Evolutionary conservation across 2,797 vertebrate genomes (phyloP).

Genomic region (Cynodonichthys magdalenae): DNA sequence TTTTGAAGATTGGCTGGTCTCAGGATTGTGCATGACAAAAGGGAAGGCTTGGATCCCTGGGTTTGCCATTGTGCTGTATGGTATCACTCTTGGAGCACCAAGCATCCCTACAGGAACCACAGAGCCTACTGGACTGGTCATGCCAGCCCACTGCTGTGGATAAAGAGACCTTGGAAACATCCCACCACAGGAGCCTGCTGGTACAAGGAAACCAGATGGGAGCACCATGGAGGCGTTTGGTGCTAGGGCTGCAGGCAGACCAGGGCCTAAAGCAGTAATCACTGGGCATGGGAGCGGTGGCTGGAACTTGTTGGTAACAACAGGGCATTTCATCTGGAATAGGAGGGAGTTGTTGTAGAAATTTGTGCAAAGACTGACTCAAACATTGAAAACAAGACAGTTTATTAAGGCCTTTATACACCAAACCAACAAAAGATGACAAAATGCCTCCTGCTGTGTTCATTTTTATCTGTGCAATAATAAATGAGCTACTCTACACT

Average conservation of each 20-base stretch:
- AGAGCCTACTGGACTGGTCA: conserved; percentile 57
- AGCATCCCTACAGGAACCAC: conserved; percentile 68
- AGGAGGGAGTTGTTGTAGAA: conserved; percentile 40
- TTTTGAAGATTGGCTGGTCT: conserved; percentile 70
- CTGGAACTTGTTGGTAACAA: conserved; percentile 75
- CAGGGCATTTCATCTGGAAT: conserved; percentile 82
- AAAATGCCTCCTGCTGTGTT: neutral
- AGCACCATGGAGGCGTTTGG: conserved; percentile 67
- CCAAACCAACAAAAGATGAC: neutral
- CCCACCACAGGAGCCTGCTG: conserved; percentile 77
- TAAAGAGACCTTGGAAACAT: conserved; percentile 75
- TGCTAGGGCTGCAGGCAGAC: conserved; percentile 71
- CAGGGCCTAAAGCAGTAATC: conserved; percentile 79
- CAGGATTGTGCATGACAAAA: conserved; percentile 71
- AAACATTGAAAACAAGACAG: neutral
- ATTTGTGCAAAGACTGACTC: conserved; percentile 23
- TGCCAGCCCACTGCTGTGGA: conserved; percentile 77
- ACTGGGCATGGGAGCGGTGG: conserved; percentile 81
- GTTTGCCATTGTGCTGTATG: conserved; percentile 69
- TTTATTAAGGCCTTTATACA: conserved; percentile 4
- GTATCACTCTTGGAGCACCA: conserved; percentile 65
- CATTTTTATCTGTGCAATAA: neutral
- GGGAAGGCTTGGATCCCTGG: conserved; percentile 79
- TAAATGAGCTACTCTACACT: neutral
- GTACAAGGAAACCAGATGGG: conserved; percentile 71